phyloP scores from a whole-genome alignment of 2,888 invertebrate genomes.

The Cataglyphis altisquamis region DNA sequence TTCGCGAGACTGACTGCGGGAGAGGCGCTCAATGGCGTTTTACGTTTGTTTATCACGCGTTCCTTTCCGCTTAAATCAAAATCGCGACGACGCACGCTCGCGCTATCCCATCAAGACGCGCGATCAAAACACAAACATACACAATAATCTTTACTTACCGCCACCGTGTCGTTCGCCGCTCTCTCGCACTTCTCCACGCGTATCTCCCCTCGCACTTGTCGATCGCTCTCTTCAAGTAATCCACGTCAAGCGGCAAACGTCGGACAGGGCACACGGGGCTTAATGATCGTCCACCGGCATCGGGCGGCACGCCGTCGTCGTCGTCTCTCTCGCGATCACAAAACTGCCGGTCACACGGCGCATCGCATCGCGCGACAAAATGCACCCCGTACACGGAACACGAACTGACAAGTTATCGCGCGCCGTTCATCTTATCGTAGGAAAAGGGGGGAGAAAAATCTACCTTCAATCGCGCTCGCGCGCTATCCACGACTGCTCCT shows the following conservation, averaged over 20 bases:
- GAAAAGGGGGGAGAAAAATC: constrained; percentile 57
- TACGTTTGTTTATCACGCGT: constrained; percentile 77
- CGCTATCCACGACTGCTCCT: constrained; percentile 74
- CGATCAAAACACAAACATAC: not conserved
- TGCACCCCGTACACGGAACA: constrained; percentile 65
- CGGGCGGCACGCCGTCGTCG: constrained; percentile 57
- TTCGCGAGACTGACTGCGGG: constrained; percentile 14
- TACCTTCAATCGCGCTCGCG: constrained; percentile 55
- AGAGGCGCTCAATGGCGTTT: constrained; percentile 73
- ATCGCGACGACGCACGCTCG: not conserved
- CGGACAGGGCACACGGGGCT: not conserved
- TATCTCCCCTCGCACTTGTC: not conserved
- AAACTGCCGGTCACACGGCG: constrained; percentile 69
- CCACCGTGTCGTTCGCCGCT: not conserved
- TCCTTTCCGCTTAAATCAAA: not conserved
- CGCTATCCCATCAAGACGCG: not conserved
- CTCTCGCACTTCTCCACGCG: not conserved
- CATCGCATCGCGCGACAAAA: constrained; percentile 73
- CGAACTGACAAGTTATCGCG: constrained; percentile 77
- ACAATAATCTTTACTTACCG: constrained; percentile 1
- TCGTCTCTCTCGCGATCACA: constrained; percentile 69
- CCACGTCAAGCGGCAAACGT: constrained; percentile 57
- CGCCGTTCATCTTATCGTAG: constrained; percentile 77
- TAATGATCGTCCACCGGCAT: constrained; percentile 47
- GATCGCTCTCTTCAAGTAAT: constrained; percentile 67